phyloP scores from a whole-genome alignment of 2,888 invertebrate species.

The Sphaeridia pumilis region DNA sequence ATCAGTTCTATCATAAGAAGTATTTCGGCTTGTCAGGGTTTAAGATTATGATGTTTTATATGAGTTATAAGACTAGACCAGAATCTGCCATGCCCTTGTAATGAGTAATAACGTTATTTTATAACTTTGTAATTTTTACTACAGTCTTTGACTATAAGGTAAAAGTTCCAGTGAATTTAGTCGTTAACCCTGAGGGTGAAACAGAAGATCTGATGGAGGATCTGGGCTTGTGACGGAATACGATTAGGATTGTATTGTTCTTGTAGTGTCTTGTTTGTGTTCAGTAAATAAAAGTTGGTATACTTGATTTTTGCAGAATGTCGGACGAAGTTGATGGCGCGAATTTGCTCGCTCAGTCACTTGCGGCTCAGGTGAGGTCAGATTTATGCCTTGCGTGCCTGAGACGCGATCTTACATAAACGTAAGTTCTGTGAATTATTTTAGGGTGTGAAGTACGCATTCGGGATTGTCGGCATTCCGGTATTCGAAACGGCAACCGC shows the following conservation, averaged over 20 bases:
- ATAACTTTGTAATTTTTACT: no score
- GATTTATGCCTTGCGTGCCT: slow-evolving; percentile 15
- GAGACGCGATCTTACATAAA: background rate
- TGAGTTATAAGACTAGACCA: slow-evolving; percentile 30
- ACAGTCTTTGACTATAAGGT: no score
- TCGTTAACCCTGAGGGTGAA: no score
- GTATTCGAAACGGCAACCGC: slow-evolving; percentile 85
- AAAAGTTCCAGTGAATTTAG: no score
- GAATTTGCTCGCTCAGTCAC: slow-evolving; percentile 64
- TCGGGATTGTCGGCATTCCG: slow-evolving; percentile 93
- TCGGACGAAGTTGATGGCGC: slow-evolving; percentile 57
- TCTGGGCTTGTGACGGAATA: no score
- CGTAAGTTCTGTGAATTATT: slow-evolving; percentile 28
- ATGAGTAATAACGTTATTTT: no score
- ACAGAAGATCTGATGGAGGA: no score
- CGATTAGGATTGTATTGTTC: background rate
- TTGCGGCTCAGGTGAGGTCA: slow-evolving; percentile 68
- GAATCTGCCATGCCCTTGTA: slow-evolving; percentile 21
- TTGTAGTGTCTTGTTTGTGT: background rate
- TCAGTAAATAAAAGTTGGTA: background rate
- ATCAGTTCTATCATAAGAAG: slow-evolving; percentile 55
- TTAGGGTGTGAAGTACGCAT: slow-evolving; percentile 87
- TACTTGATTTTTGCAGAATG: slow-evolving; percentile 21
- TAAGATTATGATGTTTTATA: slow-evolving; percentile 30
- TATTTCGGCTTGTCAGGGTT: slow-evolving; percentile 39